These are phyloP conservation scores for Sebastes variabilis DNA, from an alignment of 2,797 vertebrate genomes.

Conservation along the genomic window DNA sequence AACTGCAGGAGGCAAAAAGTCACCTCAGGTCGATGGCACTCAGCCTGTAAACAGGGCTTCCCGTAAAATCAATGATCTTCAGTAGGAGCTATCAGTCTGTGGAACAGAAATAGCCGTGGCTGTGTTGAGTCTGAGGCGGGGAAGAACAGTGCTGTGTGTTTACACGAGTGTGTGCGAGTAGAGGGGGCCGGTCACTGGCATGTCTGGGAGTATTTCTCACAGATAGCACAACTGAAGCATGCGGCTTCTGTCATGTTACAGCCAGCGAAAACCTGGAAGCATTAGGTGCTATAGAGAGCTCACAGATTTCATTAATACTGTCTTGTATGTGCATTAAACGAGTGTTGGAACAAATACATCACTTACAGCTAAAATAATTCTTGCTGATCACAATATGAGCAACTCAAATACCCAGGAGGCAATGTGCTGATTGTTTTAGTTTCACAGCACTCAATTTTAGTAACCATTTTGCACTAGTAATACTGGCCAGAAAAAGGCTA, in stretches of 20 bases:
- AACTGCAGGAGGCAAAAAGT: slow-evolving; percentile 98
- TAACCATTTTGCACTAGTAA: slow-evolving; percentile 59
- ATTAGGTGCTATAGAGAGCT: slow-evolving; percentile 7
- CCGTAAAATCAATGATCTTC: slow-evolving; percentile 99
- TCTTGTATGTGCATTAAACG: neutral
- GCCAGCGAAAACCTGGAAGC: slow-evolving; percentile 10
- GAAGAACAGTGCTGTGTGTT: slow-evolving; percentile 68
- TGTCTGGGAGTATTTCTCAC: slow-evolving; percentile 69
- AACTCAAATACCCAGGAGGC: slow-evolving; percentile 53
- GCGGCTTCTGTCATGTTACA: slow-evolving; percentile 48
- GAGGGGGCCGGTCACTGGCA: slow-evolving; percentile 56
- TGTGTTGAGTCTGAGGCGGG: slow-evolving; percentile 81
- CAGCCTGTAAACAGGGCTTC: slow-evolving; percentile 99
- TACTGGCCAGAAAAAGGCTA: slow-evolving; percentile 56
- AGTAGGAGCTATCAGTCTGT: slow-evolving; percentile 92
- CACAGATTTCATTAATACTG: slow-evolving; percentile 34
- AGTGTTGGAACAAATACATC: slow-evolving; percentile 15
- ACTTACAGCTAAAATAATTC: slow-evolving; percentile 42
- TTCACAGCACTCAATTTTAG: slow-evolving; percentile 52
- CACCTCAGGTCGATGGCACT: slow-evolving; percentile 99
- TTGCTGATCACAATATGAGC: slow-evolving; percentile 41
- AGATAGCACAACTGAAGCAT: slow-evolving; percentile 64
- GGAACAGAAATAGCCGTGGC: slow-evolving; percentile 87
- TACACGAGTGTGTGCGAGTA: slow-evolving; percentile 60
- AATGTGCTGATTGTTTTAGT: slow-evolving; percentile 60